Base-by-base conservation (phyloP, 64 coral and sea anemone genomes). In the Astreopora myriophthalma region DNA sequence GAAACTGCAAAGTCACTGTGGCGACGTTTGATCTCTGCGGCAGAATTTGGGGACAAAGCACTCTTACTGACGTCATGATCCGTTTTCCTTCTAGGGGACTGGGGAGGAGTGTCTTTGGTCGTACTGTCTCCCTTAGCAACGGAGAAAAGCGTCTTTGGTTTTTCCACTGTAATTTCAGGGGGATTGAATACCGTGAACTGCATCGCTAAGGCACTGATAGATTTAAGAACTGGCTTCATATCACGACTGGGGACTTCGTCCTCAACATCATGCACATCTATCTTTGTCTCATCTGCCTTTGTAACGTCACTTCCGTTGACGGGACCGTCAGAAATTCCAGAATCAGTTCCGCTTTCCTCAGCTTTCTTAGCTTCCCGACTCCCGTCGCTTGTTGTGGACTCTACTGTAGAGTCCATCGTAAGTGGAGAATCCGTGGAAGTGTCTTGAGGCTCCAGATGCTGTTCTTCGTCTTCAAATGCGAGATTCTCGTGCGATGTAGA, bases 1-100 rank as follows among this genome's bases (percentile, higher is more conserved):
- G 79, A 85, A 2, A 92, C 89, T 0, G 79, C 49, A 46, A 85
- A 82, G n/a, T 82, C 83, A 28, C 90, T 92, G 51, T 92, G 90
- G 19, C 90, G 69, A 6, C 79, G 52, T 76, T 28, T 62, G 20
- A 8, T 35, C 29, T 34, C 10, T 60, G 51, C 55, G 33, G 16
- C 79, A 24, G 23, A 5, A 8, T 64, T 16, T 3, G 79, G 79
- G 3, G 32, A 27, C 57, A 83, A 83, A 20, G 32, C 9, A 8
- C 10, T 64, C 79, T 26, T 83, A 19, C 24, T 63, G 19, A 83
- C 37, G 17, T 63, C 34, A 83, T 38, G 32, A 3, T 83, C 79
- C 33, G 79, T 64, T 33, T 83, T 55, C 57, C 55, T 22, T 55
- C 55, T 65, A 8, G 77, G 34, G 7, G 76, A 83, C 55, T 39